These are phyloP conservation scores for Albula glossodonta DNA, from an alignment of 2,113 vertebrate genomes.

Conservation along the genomic window DNA sequence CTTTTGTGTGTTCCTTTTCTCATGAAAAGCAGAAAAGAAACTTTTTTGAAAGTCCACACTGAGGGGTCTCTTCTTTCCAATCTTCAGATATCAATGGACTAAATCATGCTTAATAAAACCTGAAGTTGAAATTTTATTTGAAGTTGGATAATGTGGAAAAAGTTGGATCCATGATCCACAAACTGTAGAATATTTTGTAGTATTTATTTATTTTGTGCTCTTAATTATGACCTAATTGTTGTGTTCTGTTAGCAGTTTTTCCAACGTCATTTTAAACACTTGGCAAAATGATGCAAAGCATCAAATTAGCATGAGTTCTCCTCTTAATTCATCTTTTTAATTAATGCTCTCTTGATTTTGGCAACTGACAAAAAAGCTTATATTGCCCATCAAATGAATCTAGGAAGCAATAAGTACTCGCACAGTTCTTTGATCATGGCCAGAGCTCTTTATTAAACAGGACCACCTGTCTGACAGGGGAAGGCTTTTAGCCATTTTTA, in stretches of 20 bases:
- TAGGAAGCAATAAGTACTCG: background rate
- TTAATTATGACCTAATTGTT: conserved; percentile 53
- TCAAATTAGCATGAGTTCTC: conserved; percentile 34
- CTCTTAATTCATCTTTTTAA: conserved; percentile 58
- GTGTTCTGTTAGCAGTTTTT: conserved; percentile 52
- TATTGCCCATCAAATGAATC: conserved; percentile 35
- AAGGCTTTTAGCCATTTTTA: background rate
- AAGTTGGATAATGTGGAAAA: background rate
- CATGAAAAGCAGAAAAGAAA: background rate
- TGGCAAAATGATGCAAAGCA: background rate
- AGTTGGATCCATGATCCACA: background rate
- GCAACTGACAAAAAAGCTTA: conserved; percentile 34
- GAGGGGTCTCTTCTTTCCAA: background rate
- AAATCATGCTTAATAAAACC: background rate
- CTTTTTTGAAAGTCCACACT: background rate
- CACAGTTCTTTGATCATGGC: background rate
- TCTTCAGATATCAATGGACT: background rate
- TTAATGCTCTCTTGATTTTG: conserved; percentile 57
- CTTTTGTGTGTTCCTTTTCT: background rate
- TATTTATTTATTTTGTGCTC: conserved; percentile 22
- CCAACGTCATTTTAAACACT: conserved; percentile 16
- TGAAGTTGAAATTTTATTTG: background rate
- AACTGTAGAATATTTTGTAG: background rate
- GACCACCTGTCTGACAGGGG: conserved; percentile 36
- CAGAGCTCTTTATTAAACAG: conserved; percentile 50